Evolutionary conservation across 2,797 vertebrate species (phyloP).

Genomic region (Poeciliopsis presidionis): DNA sequence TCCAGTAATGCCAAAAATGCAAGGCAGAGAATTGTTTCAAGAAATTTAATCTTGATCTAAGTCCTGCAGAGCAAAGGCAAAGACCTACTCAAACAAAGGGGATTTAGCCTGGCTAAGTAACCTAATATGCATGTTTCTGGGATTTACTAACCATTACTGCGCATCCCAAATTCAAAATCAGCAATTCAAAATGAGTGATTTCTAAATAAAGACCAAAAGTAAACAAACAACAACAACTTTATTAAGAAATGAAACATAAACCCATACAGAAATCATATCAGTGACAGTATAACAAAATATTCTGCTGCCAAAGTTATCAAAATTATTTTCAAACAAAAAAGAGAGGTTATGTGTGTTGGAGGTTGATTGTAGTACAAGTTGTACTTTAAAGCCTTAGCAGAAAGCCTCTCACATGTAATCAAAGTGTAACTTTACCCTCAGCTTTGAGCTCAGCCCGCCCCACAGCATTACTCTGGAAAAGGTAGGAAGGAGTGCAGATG

Average conservation of each 20-base stretch:
- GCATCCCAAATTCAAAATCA: neutral
- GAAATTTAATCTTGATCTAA: neutral
- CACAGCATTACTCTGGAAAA: neutral
- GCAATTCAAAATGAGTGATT: neutral
- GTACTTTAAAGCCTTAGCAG: constrained; percentile 5
- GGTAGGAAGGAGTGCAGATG: neutral
- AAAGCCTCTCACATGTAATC: constrained; percentile 1
- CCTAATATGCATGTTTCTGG: neutral
- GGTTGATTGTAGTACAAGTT: neutral
- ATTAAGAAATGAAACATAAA: neutral
- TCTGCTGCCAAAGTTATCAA: neutral
- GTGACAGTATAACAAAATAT: neutral
- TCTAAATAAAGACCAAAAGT: neutral
- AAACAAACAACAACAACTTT: neutral
- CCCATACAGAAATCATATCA: neutral
- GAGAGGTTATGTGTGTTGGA: neutral
- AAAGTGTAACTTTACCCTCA: constrained; percentile 10
- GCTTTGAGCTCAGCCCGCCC: neutral
- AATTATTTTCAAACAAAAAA: neutral
- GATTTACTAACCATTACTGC: neutral
- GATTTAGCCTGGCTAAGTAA: neutral
- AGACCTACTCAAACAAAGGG: neutral
- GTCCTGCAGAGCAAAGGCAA: neutral
- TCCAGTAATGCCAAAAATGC: neutral
- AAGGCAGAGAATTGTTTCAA: neutral